Base-by-base conservation (phyloP, 2,888 invertebrate species). In the Timandra comae region DNA sequence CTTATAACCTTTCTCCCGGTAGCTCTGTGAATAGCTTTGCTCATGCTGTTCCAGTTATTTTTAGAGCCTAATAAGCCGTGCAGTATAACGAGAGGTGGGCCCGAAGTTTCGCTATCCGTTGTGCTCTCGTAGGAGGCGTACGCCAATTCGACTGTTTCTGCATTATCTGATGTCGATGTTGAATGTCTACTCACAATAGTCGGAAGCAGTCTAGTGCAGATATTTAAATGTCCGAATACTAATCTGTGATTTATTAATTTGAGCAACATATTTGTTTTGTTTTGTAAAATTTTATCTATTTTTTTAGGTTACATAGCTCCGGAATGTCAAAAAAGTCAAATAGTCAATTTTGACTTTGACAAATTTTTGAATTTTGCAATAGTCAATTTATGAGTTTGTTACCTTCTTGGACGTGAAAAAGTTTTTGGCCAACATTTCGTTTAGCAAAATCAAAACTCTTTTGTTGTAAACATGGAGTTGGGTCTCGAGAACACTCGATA, bases 21-120 rank as follows among this genome's bases (percentile, higher is more conserved):
- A 33, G 87, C 87, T 45, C 88, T 87, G 53, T 91, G 89, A 30
- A 95, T 87, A 0, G 89, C 89, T 72, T 94, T 96, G 32, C 94
- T 91, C 52, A 98, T 86, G 46, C 92, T 91, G 55, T 93, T 92
- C 97, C 98, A 98, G 73, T 99, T 99, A 54, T 89, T 91, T 73
- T 96, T 97, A 0, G 95, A 95, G 1, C 98, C 98, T 56, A 99
- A 90, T 22, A 98, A 78, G 0, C 98, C 98, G 69, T 98, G 98
- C 72, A 94, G 88, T 46, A 97, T 91, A 3, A 97, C 76, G 29
- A 98, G 69, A n/a, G 96, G 95, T 1, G 87, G 76, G 4, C 4
- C 3, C 26, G 41, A 53, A 9, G 71, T 66, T 28, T 71, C 66
- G 29, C 69, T 56, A 20, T 76, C 64, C 2, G 64, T 45, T 25